A percentile compares a stretch with the other conserved stretches of the same genome.
phyloP scores from a whole-genome alignment of 2,888 invertebrate species.

The Camptogramma bilineatum region DNA sequence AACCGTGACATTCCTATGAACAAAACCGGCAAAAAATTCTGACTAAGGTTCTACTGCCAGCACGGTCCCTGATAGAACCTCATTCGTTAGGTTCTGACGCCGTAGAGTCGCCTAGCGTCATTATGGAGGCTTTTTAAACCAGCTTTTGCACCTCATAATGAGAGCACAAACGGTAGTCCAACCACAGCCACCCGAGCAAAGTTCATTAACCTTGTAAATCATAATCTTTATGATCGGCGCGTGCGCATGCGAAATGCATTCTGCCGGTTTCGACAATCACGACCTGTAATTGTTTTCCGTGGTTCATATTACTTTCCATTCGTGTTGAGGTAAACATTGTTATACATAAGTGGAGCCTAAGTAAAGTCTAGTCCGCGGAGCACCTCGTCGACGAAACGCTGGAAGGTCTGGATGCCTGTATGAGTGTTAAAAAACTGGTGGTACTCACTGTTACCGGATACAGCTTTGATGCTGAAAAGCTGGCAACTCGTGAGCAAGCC shows the following conservation, averaged over 20 bases:
- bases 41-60: not conserved
- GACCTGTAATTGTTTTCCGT: constrained; percentile 24
- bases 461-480: too few species aligned
- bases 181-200: constrained; percentile 21
- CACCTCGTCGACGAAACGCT: too few species aligned
- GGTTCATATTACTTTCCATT: constrained; percentile 21
- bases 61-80: too few species aligned
- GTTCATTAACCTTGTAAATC: constrained; percentile 42
- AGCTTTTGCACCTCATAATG: constrained; percentile 1
- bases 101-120: too few species aligned
- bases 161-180: constrained; percentile 26
- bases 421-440: too few species aligned
- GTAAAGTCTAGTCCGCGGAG: too few species aligned
- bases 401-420: too few species aligned
- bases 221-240: constrained; percentile 41
- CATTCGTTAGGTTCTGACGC: not conserved
- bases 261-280: constrained; percentile 23
- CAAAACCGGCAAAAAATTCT: too few species aligned
- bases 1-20: too few species aligned
- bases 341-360: too few species aligned
- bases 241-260: constrained; percentile 32
- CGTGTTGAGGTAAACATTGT: constrained; percentile 10
- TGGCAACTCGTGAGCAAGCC: too few species aligned
- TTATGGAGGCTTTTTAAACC: not conserved
- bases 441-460: too few species aligned